Base-by-base conservation (phyloP, 2,797 vertebrate species). In the Stomatorhinus walkeri region DNA sequence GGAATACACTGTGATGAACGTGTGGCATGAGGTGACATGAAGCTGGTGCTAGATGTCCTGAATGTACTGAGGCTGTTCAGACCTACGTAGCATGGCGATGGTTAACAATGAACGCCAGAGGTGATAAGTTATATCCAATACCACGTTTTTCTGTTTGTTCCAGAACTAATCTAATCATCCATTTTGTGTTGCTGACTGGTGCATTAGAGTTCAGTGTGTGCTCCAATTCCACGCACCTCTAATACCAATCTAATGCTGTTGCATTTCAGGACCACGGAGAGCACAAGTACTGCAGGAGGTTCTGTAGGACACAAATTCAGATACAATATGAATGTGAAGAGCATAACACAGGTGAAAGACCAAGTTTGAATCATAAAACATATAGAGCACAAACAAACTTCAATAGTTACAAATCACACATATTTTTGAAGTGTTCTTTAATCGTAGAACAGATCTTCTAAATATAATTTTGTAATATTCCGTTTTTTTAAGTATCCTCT, bases 201-300 rank as follows among this genome's bases (percentile, higher is more conserved):
- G 72, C 40, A 59, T 76, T 81, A 81, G 24, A 52, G 46, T 79
- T 54, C 61, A 85, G 10, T 56, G 56, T 86, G 61, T 72, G 88
- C 84, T 32, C 85, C 28, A 89, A 76, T 87, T 85, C 64, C 85
- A 64, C 64, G 84, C 88, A 89, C 61, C 84, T 46, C 61, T 52
- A 68, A 87, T 59, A 76, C 59, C 85, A 79, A 87, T 89, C 61
- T 89, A 86, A 49, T 49, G 28, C 46, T 87, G 46, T 49, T 72
- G 84, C 48, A 76, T 64, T 87, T 87, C 88, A 86, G 84, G 59
- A 87, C 84, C 88, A 86, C 64, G 84, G 88, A 89, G 84, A 87
- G 88, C 61, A 54, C 83, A 76, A 86, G 83, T 28, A 40, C 61
- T 43, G 84, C 88, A 89, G 84, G 59, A 76, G 61, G 64, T 85